These are phyloP conservation scores for Suillia variegata DNA, from an alignment of 2,888 invertebrate genomes.

Conservation along the genomic window DNA sequence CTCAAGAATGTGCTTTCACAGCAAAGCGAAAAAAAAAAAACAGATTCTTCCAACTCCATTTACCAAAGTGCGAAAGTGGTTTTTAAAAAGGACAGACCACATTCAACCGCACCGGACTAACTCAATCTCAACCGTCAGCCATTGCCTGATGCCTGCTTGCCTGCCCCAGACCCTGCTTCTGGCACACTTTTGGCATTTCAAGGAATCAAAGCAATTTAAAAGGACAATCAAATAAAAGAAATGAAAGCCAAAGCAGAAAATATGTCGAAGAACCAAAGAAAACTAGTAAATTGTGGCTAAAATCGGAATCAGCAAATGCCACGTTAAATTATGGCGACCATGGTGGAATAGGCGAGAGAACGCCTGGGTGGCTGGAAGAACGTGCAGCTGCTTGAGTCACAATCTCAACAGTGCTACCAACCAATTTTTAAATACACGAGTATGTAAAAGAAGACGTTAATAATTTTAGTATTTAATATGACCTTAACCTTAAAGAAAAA, in stretches of 20 bases:
- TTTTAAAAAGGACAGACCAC: neutral
- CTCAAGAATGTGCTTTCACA: no score
- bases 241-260: neutral
- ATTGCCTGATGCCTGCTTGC: no score
- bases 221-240: neutral
- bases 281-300: slow-evolving; percentile 18
- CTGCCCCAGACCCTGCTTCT: neutral
- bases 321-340: slow-evolving; percentile 31
- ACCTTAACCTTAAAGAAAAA: no score
- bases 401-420: no score
- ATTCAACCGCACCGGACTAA: no score
- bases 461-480: no score
- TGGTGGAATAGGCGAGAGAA: slow-evolving; percentile 5
- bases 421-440: no score
- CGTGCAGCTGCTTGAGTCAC: neutral
- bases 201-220: neutral
- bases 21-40: no score
- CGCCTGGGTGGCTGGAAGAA: neutral
- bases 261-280: neutral
- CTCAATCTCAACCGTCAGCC: no score
- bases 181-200: neutral
- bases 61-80: no score
- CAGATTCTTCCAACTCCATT: no score
- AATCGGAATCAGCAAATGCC: slow-evolving; percentile 26
- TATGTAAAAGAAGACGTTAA: no score